A percentile compares a stretch with the other conserved stretches of the same genome.
These are phyloP conservation scores for Pachypeltis micranthus DNA, from an alignment of 1,140 invertebrate genomes.

Conservation along the genomic window DNA sequence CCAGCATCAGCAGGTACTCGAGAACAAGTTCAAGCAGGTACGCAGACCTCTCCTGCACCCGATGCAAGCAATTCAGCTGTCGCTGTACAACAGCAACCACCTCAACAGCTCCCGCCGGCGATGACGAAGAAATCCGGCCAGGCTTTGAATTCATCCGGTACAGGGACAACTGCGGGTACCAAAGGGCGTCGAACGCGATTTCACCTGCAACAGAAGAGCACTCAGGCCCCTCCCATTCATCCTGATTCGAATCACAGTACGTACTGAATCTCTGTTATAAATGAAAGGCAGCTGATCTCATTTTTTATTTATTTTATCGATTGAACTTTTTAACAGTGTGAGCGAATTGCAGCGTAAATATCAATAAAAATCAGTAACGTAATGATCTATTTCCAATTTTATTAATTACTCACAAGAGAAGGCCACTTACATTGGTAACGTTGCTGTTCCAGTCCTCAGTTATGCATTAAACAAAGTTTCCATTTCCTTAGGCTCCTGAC, in stretches of 20 bases:
- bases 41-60: slow-evolving; percentile 39
- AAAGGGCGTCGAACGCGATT: neutral
- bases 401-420: no score
- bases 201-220: slow-evolving; percentile 20
- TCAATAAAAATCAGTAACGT: no score
- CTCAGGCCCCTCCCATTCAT: slow-evolving; percentile 13
- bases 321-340: no score
- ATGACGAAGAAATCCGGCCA: neutral
- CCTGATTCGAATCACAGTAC: slow-evolving; percentile 15
- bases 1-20: neutral
- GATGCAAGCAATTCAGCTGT: slow-evolving; percentile 30
- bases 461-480: no score
- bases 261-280: slow-evolving; percentile 4
- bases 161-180: slow-evolving; percentile 15
- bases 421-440: no score
- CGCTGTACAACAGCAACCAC: slow-evolving; percentile 30
- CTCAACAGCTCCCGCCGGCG: slow-evolving; percentile 27
- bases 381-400: no score
- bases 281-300: neutral
- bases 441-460: no score
- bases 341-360: no score
- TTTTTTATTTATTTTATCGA: slow-evolving; percentile 4
- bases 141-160: neutral
- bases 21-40: slow-evolving; percentile 45
- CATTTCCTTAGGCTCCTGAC: no score